These are phyloP conservation scores for Callyntrura sp. DNA, from an alignment of 2,888 invertebrate species.

Conservation along the genomic window DNA sequence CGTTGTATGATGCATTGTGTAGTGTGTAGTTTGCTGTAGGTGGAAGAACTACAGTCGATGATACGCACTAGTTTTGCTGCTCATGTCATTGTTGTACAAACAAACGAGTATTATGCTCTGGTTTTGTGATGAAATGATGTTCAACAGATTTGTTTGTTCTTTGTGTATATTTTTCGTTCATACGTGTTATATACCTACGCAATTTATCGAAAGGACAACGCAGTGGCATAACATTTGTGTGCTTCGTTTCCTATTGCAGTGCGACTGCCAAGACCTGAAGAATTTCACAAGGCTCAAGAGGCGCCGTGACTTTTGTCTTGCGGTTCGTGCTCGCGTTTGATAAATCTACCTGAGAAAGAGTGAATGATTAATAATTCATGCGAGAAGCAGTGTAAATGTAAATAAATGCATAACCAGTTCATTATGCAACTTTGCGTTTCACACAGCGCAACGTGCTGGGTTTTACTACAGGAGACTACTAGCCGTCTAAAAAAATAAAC, in stretches of 20 bases:
- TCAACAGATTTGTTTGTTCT: conserved; percentile 23
- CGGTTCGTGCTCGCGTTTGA: conserved; percentile 7
- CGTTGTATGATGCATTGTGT: not conserved
- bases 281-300: not conserved
- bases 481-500: no score
- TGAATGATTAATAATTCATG: conserved; percentile 7
- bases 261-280: not conserved
- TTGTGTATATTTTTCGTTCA: not conserved
- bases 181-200: no score
- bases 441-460: not conserved
- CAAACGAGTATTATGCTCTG: conserved; percentile 14
- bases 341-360: not conserved
- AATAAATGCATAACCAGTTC: not conserved
- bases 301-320: conserved; percentile 26
- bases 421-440: not conserved
- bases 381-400: not conserved
- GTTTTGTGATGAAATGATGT: conserved; percentile 30
- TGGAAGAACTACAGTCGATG: not conserved
- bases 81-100: not conserved
- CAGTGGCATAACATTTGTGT: not conserved
- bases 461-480: no score
- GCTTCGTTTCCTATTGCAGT: not conserved
- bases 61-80: not conserved
- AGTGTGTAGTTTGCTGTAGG: not conserved
- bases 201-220: conserved; percentile 17